Conservation (phyloP, 1,140 invertebrate species). For the Polypedilum pembai region DNA sequence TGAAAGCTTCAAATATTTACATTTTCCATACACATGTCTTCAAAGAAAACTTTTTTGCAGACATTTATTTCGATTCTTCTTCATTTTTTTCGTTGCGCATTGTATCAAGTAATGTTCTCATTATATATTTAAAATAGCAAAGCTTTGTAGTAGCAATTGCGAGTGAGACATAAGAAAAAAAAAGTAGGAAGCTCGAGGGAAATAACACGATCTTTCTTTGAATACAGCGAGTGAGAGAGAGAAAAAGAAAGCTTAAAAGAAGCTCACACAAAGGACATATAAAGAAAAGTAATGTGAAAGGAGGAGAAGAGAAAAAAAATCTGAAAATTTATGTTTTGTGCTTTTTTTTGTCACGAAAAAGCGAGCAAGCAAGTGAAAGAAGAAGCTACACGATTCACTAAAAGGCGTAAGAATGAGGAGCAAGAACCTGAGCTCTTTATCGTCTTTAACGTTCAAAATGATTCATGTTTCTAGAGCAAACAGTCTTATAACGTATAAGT, state of each 20-base stretch:
- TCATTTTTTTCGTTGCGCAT: too few species aligned
- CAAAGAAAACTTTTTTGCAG: too few species aligned
- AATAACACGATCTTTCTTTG: not conserved
- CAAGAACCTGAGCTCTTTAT: conserved; percentile 5
- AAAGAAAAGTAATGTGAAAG: not conserved
- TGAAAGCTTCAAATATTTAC: too few species aligned
- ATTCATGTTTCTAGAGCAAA: conserved; percentile 14
- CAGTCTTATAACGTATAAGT: too few species aligned
- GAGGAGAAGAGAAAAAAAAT: not conserved
- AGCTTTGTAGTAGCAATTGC: too few species aligned
- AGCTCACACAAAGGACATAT: not conserved
- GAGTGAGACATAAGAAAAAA: not conserved
- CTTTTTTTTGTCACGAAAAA: conserved; percentile 22
- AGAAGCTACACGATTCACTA: not conserved
- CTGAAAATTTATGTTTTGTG: conserved; percentile 15
- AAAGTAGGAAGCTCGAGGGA: not conserved
- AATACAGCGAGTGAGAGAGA: too few species aligned
- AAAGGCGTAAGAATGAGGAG: conserved; percentile 17
- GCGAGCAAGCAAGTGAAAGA: not conserved
- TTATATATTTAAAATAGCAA: too few species aligned
- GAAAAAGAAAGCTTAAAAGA: not conserved
- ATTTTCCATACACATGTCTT: too few species aligned
- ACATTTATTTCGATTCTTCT: too few species aligned
- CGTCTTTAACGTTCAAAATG: conserved; percentile 6
- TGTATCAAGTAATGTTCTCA: too few species aligned